Evolutionary conservation across 2,888 invertebrate species (phyloP).

Genomic region (Caenorhabditis zanzibari): DNA sequence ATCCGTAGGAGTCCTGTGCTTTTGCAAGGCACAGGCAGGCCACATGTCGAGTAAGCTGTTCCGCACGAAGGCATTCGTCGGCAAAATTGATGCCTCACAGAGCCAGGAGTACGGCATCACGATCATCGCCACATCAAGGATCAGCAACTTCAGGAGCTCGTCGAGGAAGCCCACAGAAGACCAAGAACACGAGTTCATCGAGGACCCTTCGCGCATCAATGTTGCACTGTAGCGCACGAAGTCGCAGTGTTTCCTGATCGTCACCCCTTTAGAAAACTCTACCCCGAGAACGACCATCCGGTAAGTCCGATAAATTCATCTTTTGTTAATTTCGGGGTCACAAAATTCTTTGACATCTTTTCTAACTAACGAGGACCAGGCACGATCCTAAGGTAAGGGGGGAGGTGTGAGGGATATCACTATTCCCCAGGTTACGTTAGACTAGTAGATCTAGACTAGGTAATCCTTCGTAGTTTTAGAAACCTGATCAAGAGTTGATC

Average conservation of each 20-base stretch:
- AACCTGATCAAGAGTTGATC: too few species aligned
- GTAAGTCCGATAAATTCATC: too few species aligned
- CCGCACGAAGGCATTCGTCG: neutral
- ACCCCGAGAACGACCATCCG: neutral
- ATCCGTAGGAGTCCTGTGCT: neutral
- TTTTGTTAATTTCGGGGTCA: too few species aligned
- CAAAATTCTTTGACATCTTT: too few species aligned
- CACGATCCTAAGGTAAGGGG: neutral
- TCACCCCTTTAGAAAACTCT: too few species aligned
- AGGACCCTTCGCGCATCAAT: neutral
- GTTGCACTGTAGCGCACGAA: neutral
- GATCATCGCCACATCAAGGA: neutral
- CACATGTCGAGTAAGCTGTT: neutral
- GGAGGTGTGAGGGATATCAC: constrained; percentile 8
- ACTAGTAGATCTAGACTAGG: too few species aligned
- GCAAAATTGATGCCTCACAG: neutral
- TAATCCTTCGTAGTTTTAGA: too few species aligned
- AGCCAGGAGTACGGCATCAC: neutral
- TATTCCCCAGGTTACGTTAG: neutral
- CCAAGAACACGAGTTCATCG: neutral
- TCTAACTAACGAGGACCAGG: neutral
- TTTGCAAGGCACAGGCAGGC: neutral
- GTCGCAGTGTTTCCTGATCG: neutral
- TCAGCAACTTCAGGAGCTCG: neutral
- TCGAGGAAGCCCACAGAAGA: neutral